Conservation (phyloP, 2,888 invertebrate species). For the Xanthostigma xanthostigma region DNA sequence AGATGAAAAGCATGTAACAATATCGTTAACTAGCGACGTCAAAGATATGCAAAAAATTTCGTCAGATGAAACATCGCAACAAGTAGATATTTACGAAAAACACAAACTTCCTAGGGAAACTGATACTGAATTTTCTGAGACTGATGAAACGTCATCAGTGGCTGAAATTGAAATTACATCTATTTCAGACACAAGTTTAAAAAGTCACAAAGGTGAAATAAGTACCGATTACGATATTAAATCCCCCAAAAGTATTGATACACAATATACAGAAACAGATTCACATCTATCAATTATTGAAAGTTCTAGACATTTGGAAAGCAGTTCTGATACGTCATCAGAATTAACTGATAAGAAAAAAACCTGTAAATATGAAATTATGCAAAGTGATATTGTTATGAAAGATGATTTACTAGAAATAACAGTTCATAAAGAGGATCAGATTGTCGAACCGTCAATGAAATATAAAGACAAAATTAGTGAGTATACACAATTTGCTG, state of each 20-base stretch:
- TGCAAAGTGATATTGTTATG: conserved; percentile 27
- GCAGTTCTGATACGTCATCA: background rate
- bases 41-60: too few species aligned
- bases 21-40: too few species aligned
- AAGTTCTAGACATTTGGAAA: background rate
- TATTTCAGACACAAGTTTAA: conserved; percentile 5
- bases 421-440: conserved; percentile 21
- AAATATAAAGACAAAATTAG: conserved; percentile 7
- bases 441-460: conserved; percentile 3
- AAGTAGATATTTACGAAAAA: background rate
- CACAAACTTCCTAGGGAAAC: background rate
- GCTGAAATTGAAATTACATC: conserved; percentile 5
- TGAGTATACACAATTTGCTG: too few species aligned
- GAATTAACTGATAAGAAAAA: background rate
- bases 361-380: conserved; percentile 13
- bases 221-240: conserved; percentile 1
- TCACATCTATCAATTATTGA: background rate
- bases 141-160: conserved; percentile 4
- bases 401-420: conserved; percentile 29
- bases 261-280: background rate
- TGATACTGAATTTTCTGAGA: conserved; percentile 6
- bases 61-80: too few species aligned
- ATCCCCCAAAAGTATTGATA: conserved; percentile 3
- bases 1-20: too few species aligned
- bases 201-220: conserved; percentile 6